Evolutionary conservation across 2,797 vertebrate species (phyloP), one percentile per base, ranked within the genome.

Genomic region (Trichosurus vulpecula): DNA sequence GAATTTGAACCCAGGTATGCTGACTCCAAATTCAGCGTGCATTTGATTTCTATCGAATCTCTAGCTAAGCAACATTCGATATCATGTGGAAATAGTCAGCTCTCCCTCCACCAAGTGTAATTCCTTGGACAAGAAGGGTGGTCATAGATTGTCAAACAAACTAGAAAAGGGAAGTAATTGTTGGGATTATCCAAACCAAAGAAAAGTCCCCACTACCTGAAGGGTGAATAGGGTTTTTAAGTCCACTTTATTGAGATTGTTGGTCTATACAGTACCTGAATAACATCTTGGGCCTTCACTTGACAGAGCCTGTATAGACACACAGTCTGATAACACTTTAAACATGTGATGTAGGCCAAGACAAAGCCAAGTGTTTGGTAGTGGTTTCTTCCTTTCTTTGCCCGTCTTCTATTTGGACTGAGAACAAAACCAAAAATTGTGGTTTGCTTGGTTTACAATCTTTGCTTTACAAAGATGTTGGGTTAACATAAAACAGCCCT

Each of bases 351-450:
- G 0, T 94, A 96, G 95, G 30, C 54, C 4, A 90, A 5, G 41
- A 74, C 1, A 90, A 47, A 90, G 90, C 94, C 94, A 92, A 94
- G 56, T 31, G 0, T 51, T 90, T n/a, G 47, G 61, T 95, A 91
- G 89, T 90, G 54, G 90, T 96, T 97, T 92, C 94, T 91, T 66
- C 56, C 54, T n/a, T 22, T 30, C 27, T 96, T 96, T 16, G 61
- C 51, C 90, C 94, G 30, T 87, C 90, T 51, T 87, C n/a, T 91
- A 57, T 52, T 90, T 57, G 90, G 95, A 53, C 91, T 94, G 97
- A 95, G 96, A 97, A 89, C 91, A 92, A 53, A 35, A 51, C 66
- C 90, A 66, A 94, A 97, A 81, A 47, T 27, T 81, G 66, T 81
- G 19, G n/a, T 81, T 81, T 81, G 41, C n/a, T 47, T 25, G 66